phyloP scores from a whole-genome alignment of 2,888 invertebrate species.

The Penaeus monodon region DNA sequence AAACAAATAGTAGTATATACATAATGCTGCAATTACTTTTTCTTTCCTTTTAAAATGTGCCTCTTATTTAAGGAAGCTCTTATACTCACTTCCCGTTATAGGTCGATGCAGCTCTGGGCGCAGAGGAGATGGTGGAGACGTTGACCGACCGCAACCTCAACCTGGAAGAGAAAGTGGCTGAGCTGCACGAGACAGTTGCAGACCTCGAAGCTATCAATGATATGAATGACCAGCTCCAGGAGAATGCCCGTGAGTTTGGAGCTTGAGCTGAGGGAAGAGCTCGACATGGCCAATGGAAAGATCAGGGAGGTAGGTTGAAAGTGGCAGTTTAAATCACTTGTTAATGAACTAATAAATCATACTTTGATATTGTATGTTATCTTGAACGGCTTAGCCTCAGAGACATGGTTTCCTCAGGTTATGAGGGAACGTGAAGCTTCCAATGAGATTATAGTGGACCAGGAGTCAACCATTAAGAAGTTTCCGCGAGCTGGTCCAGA shows the following conservation, averaged over 20 bases:
- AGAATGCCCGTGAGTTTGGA: constrained; percentile 94
- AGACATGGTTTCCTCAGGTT: constrained; percentile 71
- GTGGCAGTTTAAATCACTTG: not conserved
- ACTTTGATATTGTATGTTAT: not conserved
- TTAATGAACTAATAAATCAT: not conserved
- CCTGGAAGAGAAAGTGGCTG: constrained; percentile 90
- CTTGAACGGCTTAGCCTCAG: not conserved
- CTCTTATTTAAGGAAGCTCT: not conserved
- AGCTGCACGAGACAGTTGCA: constrained; percentile 79
- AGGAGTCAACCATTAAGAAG: constrained; percentile 92
- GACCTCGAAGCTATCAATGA: constrained; percentile 75
- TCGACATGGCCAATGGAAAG: constrained; percentile 88
- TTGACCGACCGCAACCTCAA: constrained; percentile 94
- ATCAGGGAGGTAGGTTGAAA: constrained; percentile 80
- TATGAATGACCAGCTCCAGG: constrained; percentile 96
- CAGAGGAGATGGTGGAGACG: constrained; percentile 98
- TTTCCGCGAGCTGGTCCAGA: constrained; percentile 92
- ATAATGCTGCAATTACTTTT: too few species aligned
- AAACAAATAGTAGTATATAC: not conserved
- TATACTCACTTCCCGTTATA: constrained; percentile 68
- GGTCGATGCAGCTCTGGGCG: constrained; percentile 97
- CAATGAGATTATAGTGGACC: constrained; percentile 90
- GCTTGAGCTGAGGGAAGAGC: constrained; percentile 93
- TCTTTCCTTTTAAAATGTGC: too few species aligned
- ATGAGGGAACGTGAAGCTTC: constrained; percentile 88